Evolutionary conservation across 1,140 invertebrate genomes (phyloP).

Genomic region (Aplysia californica): DNA sequence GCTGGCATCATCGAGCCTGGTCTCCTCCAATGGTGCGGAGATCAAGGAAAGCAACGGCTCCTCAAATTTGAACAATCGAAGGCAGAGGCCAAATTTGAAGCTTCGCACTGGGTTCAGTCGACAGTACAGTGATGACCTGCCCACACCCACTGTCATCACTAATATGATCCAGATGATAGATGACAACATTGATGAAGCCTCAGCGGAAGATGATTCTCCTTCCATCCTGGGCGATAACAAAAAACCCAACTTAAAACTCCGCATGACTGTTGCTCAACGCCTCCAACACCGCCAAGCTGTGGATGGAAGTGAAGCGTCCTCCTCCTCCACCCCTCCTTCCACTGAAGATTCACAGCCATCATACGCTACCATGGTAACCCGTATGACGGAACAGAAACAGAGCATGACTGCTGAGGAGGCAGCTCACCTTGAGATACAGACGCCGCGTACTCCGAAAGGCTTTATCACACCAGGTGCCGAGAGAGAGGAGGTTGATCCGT

Average conservation of each 20-base stretch:
- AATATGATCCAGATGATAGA: constrained; percentile 60
- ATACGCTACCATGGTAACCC: constrained; percentile 44
- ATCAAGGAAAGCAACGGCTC: constrained; percentile 5
- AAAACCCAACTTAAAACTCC: constrained; percentile 36
- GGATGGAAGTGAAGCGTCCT: constrained; percentile 34
- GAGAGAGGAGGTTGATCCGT: constrained; percentile 52
- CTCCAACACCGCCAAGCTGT: constrained; percentile 35
- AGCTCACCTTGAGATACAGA: constrained; percentile 48
- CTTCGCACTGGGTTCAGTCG: constrained; percentile 56
- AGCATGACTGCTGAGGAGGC: constrained; percentile 31
- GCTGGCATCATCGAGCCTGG: background rate
- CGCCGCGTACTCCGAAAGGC: constrained; percentile 58
- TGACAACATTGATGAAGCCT: constrained; percentile 49
- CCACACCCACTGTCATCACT: constrained; percentile 58
- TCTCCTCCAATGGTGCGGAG: background rate
- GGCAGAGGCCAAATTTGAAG: constrained; percentile 12
- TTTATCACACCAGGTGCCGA: constrained; percentile 54
- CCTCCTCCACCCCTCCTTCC: constrained; percentile 33
- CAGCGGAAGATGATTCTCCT: constrained; percentile 35
- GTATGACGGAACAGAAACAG: background rate
- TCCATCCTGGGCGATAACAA: constrained; percentile 19
- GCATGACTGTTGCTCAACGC: constrained; percentile 36
- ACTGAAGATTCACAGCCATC: constrained; percentile 36
- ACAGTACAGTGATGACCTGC: constrained; percentile 60
- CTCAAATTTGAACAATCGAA: constrained; percentile 18